Conservation (phyloP, 2,113 vertebrate species). For the Fregata magnificens region DNA sequence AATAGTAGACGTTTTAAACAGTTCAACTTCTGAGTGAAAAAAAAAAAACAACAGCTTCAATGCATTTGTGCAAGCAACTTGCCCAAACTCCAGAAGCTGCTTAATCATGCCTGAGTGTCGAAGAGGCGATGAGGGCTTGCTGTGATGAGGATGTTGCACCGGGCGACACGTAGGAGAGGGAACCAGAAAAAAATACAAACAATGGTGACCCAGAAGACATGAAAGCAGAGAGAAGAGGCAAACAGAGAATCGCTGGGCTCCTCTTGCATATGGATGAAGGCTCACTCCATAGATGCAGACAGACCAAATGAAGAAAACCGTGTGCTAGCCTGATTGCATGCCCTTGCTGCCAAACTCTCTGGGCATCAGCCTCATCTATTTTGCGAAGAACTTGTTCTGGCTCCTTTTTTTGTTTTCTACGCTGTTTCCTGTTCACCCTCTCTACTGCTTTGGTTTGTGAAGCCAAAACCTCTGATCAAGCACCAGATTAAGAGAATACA, state of each 20-base stretch:
- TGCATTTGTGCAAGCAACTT: neutral
- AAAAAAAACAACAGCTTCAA: neutral
- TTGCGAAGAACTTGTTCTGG: neutral
- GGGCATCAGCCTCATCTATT: neutral
- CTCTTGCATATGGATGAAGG: neutral
- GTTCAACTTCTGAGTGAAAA: neutral
- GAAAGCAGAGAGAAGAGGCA: neutral
- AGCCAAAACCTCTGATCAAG: conserved; percentile 20
- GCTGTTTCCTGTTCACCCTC: neutral
- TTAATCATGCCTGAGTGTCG: fast-evolving
- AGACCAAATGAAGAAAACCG: neutral
- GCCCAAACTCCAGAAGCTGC: neutral
- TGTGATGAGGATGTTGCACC: neutral
- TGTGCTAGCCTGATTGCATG: fast-evolving
- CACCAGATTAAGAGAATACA: neutral
- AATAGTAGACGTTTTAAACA: neutral
- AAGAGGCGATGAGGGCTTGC: fast-evolving
- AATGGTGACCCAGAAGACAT: neutral
- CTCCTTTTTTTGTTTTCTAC: neutral
- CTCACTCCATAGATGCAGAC: neutral
- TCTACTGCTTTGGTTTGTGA: neutral
- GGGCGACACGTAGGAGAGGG: fast-evolving
- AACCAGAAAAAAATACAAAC: neutral
- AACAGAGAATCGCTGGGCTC: neutral
- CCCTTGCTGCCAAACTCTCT: neutral